Conservation (phyloP, 2,113 vertebrate genomes). For the Archilochus colubris region DNA sequence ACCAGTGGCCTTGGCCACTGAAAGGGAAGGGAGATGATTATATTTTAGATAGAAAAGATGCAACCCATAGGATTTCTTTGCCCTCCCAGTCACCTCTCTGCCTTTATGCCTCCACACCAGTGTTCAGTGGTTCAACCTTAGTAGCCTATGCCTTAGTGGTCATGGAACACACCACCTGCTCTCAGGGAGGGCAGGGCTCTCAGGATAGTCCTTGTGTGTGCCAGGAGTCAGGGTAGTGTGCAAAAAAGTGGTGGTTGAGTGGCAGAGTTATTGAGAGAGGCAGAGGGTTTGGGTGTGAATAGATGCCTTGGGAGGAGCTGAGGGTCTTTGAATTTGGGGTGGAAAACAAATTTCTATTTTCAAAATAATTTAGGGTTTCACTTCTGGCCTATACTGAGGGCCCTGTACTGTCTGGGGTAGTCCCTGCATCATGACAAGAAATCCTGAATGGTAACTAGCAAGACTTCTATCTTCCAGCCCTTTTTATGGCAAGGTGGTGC, state of each 20-base stretch:
- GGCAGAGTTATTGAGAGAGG: not conserved
- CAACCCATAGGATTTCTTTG: not conserved
- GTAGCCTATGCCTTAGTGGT: not conserved
- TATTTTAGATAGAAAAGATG: not conserved
- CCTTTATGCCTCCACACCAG: not conserved
- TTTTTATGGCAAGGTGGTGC: not conserved
- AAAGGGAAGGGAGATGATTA: accelerated
- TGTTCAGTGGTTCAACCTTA: not conserved
- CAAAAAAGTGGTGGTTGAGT: not conserved
- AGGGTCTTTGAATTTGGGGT: not conserved
- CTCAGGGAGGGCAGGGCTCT: accelerated
- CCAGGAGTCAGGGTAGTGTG: not conserved
- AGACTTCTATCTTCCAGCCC: not conserved
- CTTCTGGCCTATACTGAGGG: not conserved
- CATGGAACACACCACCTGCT: not conserved
- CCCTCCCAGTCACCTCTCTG: not conserved
- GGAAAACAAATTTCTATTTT: not conserved
- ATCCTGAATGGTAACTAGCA: not conserved
- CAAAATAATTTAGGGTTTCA: not conserved
- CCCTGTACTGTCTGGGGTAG: not conserved
- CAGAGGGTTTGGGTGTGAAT: not conserved
- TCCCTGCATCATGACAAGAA: not conserved
- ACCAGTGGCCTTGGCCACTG: not conserved
- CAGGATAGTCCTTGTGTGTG: not conserved
- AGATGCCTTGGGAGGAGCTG: not conserved